Evolutionary conservation across 53 echinoderm and acorn worm species (phyloP), one percentile per base, ranked within the genome.

Genomic region (Temnopleurus reevesii): DNA sequence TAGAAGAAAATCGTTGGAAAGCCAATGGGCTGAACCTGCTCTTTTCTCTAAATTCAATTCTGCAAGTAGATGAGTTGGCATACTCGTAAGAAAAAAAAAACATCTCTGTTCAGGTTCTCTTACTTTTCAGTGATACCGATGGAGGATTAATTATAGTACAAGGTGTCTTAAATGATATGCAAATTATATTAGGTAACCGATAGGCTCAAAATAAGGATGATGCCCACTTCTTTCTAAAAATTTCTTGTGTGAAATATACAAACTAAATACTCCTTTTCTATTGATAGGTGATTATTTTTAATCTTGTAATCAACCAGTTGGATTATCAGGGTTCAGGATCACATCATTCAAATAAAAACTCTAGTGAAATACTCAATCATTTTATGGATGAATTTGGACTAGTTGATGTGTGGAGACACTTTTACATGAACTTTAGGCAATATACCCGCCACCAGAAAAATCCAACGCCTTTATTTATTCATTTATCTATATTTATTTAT

Each of bases 161-260:
- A 34, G 76, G 8, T 6, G 35, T 9, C 35, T 17, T 71, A 1
- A 71, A 71, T 71, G 76, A 71, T 71, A 13, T 71, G 10, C 76
- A 33, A 33, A 8, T 71, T 5, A 34, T 71, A 34, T 36, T 71
- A 13, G 6, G 31, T 33, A 71, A 71, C 21, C 10, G 31, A 19
- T 71, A 71, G 31, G 76, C 34, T 19, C 76, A 33, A 71, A 71
- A 71, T 28, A 71, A 71, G 8, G 65, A 65, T 29, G 65, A 65
- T 1, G 2, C 29, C 24, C 9, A 59, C 23, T 59, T 59, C n/a
- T 64, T 64, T 64, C 64, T 64, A 5, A 29, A 64, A 28, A 29
- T 64, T 31, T 64, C 28, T 29, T n/a, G n/a, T 0, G 23, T 64
- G 4, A n/a, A 36, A 4, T 71, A 9, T 33, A 71, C 13, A 33